Percentiles rank a stretch among this genome's conserved stretches.
Conservation (phyloP, 2,888 invertebrate species). For the Cheilosia soror region DNA sequence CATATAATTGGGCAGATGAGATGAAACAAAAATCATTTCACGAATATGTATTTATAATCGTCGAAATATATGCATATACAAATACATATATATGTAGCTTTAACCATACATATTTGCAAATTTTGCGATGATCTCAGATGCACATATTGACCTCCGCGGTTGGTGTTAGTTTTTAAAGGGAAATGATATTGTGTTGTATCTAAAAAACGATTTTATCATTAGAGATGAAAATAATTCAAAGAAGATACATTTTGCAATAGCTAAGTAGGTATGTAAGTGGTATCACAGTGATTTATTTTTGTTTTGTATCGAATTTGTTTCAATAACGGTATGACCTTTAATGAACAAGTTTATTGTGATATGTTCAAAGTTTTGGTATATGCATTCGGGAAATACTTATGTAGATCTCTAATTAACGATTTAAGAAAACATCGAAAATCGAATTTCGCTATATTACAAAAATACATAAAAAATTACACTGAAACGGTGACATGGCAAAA, state of each 20-base stretch:
- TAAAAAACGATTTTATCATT: not conserved
- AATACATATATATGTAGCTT: not conserved
- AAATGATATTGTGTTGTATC: not conserved
- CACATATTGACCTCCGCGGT: constrained; percentile 59
- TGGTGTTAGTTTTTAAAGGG: not conserved
- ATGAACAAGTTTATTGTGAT: not conserved
- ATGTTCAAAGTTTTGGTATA: too few relatives aligned
- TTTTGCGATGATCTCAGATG: constrained; percentile 58
- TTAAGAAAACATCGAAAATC: too few relatives aligned
- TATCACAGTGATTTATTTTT: not conserved
- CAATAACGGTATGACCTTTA: not conserved
- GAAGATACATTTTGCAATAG: not conserved
- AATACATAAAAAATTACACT: too few relatives aligned
- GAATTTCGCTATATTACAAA: too few relatives aligned
- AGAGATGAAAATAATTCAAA: too few relatives aligned
- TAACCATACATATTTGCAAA: constrained; percentile 43
- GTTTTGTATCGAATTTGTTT: not conserved
- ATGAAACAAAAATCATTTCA: constrained; percentile 46
- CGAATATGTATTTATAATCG: constrained; percentile 27
- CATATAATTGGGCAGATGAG: constrained; percentile 33
- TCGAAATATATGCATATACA: too few relatives aligned
- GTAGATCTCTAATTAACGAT: too few relatives aligned
- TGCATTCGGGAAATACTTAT: too few relatives aligned
- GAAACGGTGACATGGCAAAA: too few relatives aligned
- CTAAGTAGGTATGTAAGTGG: not conserved